Evolutionary conservation across 1,140 invertebrate species (phyloP), one percentile per base, ranked within the genome.

Genomic region (Helicoverpa armigera): DNA sequence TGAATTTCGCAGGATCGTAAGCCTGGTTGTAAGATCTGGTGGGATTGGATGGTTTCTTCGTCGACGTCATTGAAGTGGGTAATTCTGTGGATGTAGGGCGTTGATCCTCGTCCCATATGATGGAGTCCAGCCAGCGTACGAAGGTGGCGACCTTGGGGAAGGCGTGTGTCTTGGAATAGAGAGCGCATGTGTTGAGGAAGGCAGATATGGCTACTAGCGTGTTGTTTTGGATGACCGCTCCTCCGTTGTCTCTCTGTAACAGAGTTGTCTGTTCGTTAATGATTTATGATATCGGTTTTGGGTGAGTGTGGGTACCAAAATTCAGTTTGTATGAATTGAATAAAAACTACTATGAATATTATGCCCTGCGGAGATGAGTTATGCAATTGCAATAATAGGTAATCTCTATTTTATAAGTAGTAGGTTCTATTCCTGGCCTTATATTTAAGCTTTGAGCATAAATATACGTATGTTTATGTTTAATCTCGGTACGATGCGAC

Each of bases 171-270:
- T 89, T 90, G n/a, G 88, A 90, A 82, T 94, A 94, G 0, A 91
- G 50, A 0, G 91, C 92, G 80, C 92, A 94, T 1, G 88, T 84
- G 83, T 92, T 89, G 11, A 92, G 77, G 84, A 92, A 94, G 11
- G 88, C 81, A 5, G 92, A 80, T n/a, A 94, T 83, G 10, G 84
- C 93, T 51, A 94, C 82, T 7, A 94, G 80, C 10, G 90, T 93
- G 79, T 92, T 90, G 88, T 94, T 94, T 48, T 94, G 93, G 61
- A 94, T 87, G 0, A 93, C 91, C 0, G 93, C 92, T 0, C 93
- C 93, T 9, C 93, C 93, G 79, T 94, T 92, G 87, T 94, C 93
- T 86, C 83, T 91, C 93, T 94, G 88, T 29, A 87, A 88, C 65
- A 51, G 48, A 81, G 60, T 9, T 56, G 3, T 53, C 11, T 58